Conservation (phyloP, 2,888 invertebrate genomes). For the Meiosimyza platycephala region DNA sequence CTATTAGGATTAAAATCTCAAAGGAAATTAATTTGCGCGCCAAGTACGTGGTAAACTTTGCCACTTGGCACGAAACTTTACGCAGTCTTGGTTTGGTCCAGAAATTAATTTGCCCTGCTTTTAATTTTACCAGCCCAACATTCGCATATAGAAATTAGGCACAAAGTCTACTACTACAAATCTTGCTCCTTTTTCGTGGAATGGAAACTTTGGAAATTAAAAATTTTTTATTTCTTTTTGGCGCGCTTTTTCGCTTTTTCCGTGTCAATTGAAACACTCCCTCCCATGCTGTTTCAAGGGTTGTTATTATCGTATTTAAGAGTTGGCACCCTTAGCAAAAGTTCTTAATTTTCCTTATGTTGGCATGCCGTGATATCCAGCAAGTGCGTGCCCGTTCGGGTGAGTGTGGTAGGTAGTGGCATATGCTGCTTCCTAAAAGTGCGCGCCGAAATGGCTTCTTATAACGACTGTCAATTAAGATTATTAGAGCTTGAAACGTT, state of each 20-base stretch:
- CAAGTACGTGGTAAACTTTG: not conserved
- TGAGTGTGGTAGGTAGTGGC: not conserved
- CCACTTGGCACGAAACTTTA: conserved; percentile 1
- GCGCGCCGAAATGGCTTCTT: conserved; percentile 21
- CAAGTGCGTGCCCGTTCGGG: too few species aligned
- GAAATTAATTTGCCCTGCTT: conserved; percentile 25
- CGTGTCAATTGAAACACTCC: not conserved
- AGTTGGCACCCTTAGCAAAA: too few species aligned
- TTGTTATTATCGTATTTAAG: not conserved
- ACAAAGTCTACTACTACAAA: too few species aligned
- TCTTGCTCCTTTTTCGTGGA: too few species aligned
- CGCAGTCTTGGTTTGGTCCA: not conserved
- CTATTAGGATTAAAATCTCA: conserved; percentile 31
- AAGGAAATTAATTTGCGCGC: conserved; percentile 27
- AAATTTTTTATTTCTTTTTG: conserved; percentile 15
- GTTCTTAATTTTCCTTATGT: too few species aligned
- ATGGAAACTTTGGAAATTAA: conserved; percentile 26
- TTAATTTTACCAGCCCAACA: conserved; percentile 6
- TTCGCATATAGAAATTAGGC: not conserved
- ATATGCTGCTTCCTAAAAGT: conserved; percentile 10
- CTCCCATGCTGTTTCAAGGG: conserved; percentile 1
- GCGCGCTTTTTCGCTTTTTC: not conserved
- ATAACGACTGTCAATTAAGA: conserved; percentile 63
- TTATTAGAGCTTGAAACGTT: conserved; percentile 63
- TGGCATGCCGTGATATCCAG: too few species aligned